These are phyloP conservation scores for Athalia rosae DNA, from an alignment of 2,888 invertebrate genomes.

Conservation along the genomic window DNA sequence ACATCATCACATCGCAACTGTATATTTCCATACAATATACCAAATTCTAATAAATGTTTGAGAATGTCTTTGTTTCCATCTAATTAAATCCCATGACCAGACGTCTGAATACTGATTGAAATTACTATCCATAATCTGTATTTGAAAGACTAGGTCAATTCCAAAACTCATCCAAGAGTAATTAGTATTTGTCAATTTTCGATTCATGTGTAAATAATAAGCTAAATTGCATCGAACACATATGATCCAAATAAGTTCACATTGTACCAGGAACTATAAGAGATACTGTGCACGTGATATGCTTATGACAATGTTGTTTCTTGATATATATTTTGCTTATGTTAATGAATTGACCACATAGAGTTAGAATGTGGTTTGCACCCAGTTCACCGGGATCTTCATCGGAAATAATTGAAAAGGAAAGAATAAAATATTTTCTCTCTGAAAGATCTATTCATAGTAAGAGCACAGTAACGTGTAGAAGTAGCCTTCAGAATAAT, in stretches of 20 bases:
- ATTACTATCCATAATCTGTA: conserved; percentile 21
- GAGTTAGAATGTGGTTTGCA: background rate
- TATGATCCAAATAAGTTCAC: background rate
- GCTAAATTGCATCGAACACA: background rate
- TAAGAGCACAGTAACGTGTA: conserved; percentile 70
- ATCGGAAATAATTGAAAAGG: background rate
- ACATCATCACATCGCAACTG: background rate
- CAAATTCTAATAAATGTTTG: conserved; percentile 58
- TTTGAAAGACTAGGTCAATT: background rate
- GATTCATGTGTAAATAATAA: background rate
- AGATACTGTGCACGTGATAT: conserved; percentile 21
- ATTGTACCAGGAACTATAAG: conserved; percentile 21
- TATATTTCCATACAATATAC: conserved; percentile 14
- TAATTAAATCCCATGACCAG: conserved; percentile 9
- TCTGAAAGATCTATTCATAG: conserved; percentile 58
- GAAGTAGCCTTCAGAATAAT: conserved; percentile 67
- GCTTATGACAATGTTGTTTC: conserved; percentile 1
- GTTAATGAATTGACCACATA: background rate
- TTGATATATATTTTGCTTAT: conserved; percentile 7
- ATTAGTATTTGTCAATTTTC: conserved; percentile 9
- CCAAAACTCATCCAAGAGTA: background rate
- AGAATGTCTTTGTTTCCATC: conserved; percentile 56
- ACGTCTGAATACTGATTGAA: background rate
- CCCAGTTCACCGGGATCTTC: too few species aligned
- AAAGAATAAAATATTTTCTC: background rate